phyloP scores from a whole-genome alignment of 2,797 vertebrate genomes.

The Delichon dasypus region DNA sequence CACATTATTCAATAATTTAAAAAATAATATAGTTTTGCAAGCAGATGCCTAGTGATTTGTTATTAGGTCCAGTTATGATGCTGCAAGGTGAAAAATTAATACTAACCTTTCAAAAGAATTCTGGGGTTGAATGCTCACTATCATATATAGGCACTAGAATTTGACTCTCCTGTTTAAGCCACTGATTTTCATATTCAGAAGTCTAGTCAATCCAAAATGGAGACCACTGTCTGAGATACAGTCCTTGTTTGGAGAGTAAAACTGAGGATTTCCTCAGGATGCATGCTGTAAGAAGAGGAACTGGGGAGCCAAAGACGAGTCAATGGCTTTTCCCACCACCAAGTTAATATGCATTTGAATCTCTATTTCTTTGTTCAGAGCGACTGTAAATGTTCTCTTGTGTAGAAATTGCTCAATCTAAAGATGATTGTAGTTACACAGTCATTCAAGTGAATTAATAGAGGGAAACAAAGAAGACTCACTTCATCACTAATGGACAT shows the following conservation, averaged over 20 bases:
- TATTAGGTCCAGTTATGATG: background rate
- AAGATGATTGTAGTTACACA: background rate
- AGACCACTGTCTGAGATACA: background rate
- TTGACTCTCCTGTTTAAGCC: background rate
- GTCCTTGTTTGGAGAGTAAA: background rate
- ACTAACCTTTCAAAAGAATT: background rate
- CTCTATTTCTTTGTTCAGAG: slow-evolving; percentile 17
- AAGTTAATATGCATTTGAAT: background rate
- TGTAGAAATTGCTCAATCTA: background rate
- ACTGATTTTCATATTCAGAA: background rate
- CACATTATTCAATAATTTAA: background rate
- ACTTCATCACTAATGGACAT: background rate
- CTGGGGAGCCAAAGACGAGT: background rate
- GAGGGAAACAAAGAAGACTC: background rate
- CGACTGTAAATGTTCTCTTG: background rate
- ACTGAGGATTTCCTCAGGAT: background rate
- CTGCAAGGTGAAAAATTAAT: background rate
- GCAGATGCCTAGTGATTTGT: background rate
- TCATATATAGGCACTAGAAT: background rate
- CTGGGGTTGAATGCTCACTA: background rate
- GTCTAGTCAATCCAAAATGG: background rate
- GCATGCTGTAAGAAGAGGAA: background rate
- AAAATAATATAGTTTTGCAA: background rate
- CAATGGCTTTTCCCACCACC: background rate
- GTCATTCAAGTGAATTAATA: slow-evolving; percentile 21